Percentiles rank a stretch among this genome's conserved stretches.
Evolutionary conservation across 2,797 vertebrate genomes (phyloP).

Genomic region (Scyliorhinus canicula): DNA sequence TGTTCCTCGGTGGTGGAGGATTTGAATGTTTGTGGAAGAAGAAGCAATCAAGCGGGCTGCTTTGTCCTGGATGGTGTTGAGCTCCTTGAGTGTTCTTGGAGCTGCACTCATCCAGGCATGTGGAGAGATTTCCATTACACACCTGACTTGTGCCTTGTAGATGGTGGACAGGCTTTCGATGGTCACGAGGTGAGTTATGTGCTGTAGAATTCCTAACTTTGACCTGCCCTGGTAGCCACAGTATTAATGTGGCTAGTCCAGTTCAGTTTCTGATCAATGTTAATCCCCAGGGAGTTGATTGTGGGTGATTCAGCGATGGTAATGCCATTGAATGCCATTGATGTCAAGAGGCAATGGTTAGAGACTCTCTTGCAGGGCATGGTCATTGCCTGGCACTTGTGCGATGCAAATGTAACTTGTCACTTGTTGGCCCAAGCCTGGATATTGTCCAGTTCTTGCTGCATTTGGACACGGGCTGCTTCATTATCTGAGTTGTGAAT

Average conservation of each 20-base stretch:
- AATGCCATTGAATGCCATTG: not conserved
- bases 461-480: not conserved
- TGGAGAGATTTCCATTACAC: no score
- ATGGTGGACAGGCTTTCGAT: not conserved
- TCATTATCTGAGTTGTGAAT: not conserved
- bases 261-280: not conserved
- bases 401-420: not conserved
- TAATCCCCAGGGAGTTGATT: not conserved
- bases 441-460: not conserved
- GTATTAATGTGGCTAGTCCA: not conserved
- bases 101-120: not conserved
- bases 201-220: not conserved
- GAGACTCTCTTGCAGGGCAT: no score
- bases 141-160: not conserved
- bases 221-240: not conserved
- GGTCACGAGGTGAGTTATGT: not conserved
- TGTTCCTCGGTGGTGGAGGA: not conserved
- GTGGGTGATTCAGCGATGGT: not conserved
- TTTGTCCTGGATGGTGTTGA: not conserved
- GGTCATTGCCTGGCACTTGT: no score
- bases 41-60: not conserved
- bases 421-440: not conserved
- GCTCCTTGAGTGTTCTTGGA: not conserved
- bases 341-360: not conserved
- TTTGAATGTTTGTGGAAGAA: not conserved